Percentiles rank a stretch among this genome's conserved stretches.
phyloP scores from a whole-genome alignment of 2,888 invertebrate genomes.

The Drosophila robusta region DNA sequence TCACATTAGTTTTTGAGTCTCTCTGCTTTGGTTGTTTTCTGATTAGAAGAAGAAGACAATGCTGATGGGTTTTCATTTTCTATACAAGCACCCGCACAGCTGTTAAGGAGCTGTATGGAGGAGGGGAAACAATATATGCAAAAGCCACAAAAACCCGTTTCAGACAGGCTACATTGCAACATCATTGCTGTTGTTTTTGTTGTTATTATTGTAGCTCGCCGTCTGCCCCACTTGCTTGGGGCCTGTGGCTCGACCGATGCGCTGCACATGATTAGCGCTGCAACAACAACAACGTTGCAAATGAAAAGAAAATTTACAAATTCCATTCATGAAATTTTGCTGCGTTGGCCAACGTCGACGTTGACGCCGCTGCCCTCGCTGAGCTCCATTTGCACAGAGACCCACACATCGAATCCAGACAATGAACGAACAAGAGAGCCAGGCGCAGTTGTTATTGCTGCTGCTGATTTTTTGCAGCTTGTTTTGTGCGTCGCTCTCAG shows the following conservation, averaged over 20 bases:
- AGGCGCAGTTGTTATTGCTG: slow-evolving; percentile 15
- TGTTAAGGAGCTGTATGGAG: slow-evolving; percentile 6
- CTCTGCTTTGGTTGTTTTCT: slow-evolving; percentile 2
- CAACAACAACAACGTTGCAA: slow-evolving; percentile 61
- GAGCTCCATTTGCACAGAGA: slow-evolving; percentile 57
- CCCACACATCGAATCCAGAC: slow-evolving; percentile 36
- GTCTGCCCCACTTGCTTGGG: slow-evolving; percentile 70
- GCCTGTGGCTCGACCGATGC: slow-evolving; percentile 41
- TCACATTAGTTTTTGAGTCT: slow-evolving; percentile 51
- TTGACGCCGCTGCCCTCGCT: slow-evolving; percentile 10
- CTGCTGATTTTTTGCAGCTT: slow-evolving; percentile 35
- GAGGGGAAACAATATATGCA: slow-evolving; percentile 39
- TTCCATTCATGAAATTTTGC: slow-evolving; percentile 84
- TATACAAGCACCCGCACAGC: slow-evolving; percentile 29
- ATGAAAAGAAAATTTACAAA: slow-evolving; percentile 84
- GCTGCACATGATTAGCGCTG: slow-evolving; percentile 74
- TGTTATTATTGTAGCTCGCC: slow-evolving; percentile 6
- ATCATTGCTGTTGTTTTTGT: slow-evolving; percentile 54
- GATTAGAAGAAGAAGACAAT: slow-evolving; percentile 21
- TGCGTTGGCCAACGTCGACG: slow-evolving; percentile 59
- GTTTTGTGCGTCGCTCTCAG: slow-evolving; percentile 25
- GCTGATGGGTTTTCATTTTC: slow-evolving; percentile 20
- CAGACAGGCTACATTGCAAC: slow-evolving; percentile 50
- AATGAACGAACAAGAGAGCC: slow-evolving; percentile 23
- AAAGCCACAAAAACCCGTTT: slow-evolving; percentile 65